Evolutionary conservation across 2,113 vertebrate species (phyloP).

Genomic region (Petrocephalus zakoni): DNA sequence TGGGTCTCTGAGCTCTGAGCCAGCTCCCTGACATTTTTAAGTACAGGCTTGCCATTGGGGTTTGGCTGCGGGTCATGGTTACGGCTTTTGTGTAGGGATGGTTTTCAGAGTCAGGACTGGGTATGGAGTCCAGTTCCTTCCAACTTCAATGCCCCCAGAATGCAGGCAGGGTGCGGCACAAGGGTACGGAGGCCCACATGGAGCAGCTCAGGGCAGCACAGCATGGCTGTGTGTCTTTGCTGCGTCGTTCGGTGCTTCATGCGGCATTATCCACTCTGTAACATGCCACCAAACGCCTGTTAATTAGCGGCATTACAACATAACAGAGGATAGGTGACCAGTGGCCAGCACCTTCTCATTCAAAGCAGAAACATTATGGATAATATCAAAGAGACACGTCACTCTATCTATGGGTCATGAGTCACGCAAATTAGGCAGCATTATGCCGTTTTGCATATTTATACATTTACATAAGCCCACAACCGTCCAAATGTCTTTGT

Average conservation of each 20-base stretch:
- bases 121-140: conserved; percentile 25
- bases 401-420: background rate
- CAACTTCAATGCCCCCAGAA: conserved; percentile 12
- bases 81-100: conserved; percentile 31
- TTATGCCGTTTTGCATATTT: background rate
- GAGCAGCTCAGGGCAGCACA: background rate
- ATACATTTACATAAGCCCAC: background rate
- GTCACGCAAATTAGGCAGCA: background rate
- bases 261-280: background rate
- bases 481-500: background rate
- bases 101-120: conserved; percentile 46
- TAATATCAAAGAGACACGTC: background rate
- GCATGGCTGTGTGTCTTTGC: conserved; percentile 11
- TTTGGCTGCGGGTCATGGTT: conserved; percentile 51
- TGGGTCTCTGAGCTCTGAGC: conserved; percentile 14
- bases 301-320: background rate
- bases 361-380: background rate
- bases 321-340: background rate
- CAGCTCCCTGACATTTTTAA: conserved; percentile 40
- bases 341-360: background rate
- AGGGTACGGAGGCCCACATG: conserved; percentile 48
- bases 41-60: conserved; percentile 58
- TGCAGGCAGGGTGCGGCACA: conserved; percentile 26
- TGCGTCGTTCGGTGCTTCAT: background rate
- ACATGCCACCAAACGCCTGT: background rate